Evolutionary conservation across 2,797 vertebrate genomes (phyloP).

Genomic region (Sternotherus odoratus): DNA sequence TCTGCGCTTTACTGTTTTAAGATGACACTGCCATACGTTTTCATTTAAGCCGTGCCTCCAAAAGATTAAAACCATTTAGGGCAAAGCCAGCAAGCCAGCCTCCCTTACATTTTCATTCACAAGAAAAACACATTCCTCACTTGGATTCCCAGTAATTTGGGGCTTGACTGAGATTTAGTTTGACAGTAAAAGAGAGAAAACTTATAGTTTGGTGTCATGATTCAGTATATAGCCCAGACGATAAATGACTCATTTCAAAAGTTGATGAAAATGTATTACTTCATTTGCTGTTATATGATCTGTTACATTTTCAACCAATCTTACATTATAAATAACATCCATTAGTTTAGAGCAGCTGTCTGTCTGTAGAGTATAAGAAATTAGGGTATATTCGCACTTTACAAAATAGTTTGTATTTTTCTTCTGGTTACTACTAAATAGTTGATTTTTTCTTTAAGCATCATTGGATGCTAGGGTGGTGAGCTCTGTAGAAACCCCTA

Average conservation of each 20-base stretch:
- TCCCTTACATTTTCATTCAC: slow-evolving; percentile 27
- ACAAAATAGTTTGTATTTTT: background rate
- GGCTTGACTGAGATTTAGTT: slow-evolving; percentile 75
- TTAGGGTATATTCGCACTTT: slow-evolving; percentile 34
- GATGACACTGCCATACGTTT: slow-evolving; percentile 30
- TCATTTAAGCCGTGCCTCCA: slow-evolving; percentile 55
- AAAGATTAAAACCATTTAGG: slow-evolving; percentile 65
- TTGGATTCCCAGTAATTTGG: slow-evolving; percentile 75
- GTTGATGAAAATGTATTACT: slow-evolving; percentile 80
- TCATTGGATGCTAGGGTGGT: slow-evolving; percentile 53
- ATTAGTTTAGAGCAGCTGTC: slow-evolving; percentile 59
- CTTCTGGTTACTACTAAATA: slow-evolving; percentile 27
- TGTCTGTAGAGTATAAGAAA: slow-evolving; percentile 56
- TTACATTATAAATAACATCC: slow-evolving; percentile 51
- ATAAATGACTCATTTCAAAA: slow-evolving; percentile 73
- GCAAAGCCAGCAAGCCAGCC: slow-evolving; percentile 12
- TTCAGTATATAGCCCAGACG: slow-evolving; percentile 66
- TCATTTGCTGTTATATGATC: slow-evolving; percentile 66
- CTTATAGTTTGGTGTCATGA: slow-evolving; percentile 78
- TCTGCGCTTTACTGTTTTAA: background rate
- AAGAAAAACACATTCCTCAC: slow-evolving; percentile 60
- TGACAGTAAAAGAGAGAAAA: slow-evolving; percentile 81
- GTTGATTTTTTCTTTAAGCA: background rate
- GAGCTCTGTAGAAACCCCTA: background rate
- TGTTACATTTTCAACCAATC: slow-evolving; percentile 63